phyloP scores from a whole-genome alignment of 2,113 vertebrate genomes.

The Lepus europaeus region DNA sequence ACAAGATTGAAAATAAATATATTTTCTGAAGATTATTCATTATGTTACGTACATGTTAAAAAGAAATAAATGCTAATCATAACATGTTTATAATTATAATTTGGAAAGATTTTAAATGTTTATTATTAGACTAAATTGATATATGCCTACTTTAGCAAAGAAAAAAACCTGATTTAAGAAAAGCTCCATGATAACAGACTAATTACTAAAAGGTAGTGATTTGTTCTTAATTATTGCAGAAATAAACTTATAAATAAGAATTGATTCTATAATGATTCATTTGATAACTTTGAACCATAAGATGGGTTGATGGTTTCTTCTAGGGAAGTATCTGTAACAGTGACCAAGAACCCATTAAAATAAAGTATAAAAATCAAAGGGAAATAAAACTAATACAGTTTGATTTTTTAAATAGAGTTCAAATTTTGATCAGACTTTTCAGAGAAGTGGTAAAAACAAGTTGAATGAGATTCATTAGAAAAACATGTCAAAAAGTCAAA shows the following conservation, averaged over 20 bases:
- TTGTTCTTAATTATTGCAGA: background rate
- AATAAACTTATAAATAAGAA: background rate
- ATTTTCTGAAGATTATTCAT: background rate
- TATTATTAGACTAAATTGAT: conserved; percentile 15
- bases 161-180: background rate
- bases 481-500: conserved; percentile 15
- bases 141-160: background rate
- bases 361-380: background rate
- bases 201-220: background rate
- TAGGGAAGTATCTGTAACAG: background rate
- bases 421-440: background rate
- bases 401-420: conserved; percentile 23
- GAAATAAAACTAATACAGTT: conserved; percentile 23
- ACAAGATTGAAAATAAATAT: background rate
- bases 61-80: conserved; percentile 6
- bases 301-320: background rate
- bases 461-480: background rate
- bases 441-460: background rate
- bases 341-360: background rate
- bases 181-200: background rate
- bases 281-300: background rate
- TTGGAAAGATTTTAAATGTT: background rate
- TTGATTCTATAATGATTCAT: background rate
- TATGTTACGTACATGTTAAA: background rate
- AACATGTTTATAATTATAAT: background rate